Evolutionary conservation across 2,888 invertebrate genomes (phyloP).

Genomic region (Chloroclystis v-ata): DNA sequence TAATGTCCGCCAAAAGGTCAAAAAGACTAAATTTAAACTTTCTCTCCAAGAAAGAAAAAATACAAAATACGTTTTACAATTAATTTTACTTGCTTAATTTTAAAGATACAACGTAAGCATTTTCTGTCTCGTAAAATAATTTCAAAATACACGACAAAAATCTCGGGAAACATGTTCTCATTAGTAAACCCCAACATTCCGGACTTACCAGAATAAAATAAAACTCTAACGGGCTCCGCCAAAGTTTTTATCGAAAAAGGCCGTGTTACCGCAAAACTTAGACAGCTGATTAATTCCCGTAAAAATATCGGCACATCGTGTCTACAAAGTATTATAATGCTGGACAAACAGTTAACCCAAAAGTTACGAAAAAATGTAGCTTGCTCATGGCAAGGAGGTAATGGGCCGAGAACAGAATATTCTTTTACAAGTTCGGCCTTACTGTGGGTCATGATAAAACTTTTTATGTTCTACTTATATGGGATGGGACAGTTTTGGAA

Average conservation of each 20-base stretch:
- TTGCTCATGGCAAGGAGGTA: constrained; percentile 45
- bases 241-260: constrained; percentile 2
- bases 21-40: constrained; percentile 12
- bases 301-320: constrained; percentile 22
- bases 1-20: constrained; percentile 37
- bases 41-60: too few relatives aligned
- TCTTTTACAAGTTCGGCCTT: constrained; percentile 57
- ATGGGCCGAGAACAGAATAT: constrained; percentile 64
- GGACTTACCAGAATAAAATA: not conserved
- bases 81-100: too few relatives aligned
- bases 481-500: constrained; percentile 55
- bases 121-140: too few relatives aligned
- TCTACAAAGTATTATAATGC: constrained; percentile 34
- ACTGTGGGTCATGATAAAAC: constrained; percentile 66
- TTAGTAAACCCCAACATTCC: not conserved
- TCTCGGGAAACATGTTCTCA: not conserved
- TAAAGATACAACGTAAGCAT: too few relatives aligned
- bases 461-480: constrained; percentile 71
- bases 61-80: constrained; percentile 12
- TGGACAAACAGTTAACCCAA: constrained; percentile 43
- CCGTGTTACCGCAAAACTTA: constrained; percentile 15
- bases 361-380: constrained; percentile 43
- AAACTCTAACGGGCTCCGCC: not conserved
- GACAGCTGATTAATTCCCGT: constrained; percentile 23
- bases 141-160: too few relatives aligned